phyloP scores from a whole-genome alignment of 2,797 vertebrate species.

The Mus spretus region DNA sequence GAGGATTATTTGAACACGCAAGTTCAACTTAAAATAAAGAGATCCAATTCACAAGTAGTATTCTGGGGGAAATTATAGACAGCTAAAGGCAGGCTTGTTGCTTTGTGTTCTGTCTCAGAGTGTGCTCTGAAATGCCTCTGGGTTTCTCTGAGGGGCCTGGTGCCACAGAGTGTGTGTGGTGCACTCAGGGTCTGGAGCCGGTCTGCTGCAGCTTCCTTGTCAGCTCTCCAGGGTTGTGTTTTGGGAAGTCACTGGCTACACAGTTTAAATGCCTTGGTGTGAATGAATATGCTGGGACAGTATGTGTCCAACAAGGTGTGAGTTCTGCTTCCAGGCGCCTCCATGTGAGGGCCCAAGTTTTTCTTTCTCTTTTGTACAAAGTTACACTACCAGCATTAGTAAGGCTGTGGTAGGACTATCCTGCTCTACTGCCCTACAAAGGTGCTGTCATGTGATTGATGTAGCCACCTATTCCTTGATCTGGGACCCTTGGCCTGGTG shows the following conservation, averaged over 20 bases:
- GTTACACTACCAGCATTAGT: neutral
- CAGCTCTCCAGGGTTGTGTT: too few relatives aligned
- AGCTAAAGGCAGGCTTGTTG: neutral
- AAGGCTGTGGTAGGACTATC: too few relatives aligned
- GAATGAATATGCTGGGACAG: neutral
- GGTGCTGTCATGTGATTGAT: neutral
- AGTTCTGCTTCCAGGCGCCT: too few relatives aligned
- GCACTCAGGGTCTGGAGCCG: neutral
- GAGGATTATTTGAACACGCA: neutral
- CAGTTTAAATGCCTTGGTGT: neutral
- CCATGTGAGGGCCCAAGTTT: neutral
- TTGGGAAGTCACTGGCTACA: neutral
- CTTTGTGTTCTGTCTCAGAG: neutral
- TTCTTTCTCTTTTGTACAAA: neutral
- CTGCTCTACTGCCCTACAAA: neutral
- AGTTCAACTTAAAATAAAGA: neutral
- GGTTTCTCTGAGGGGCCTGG: accelerated
- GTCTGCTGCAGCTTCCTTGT: neutral
- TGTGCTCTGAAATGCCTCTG: neutral
- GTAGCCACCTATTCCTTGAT: neutral
- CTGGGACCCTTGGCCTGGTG: too few relatives aligned
- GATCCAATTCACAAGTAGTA: neutral
- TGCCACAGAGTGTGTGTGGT: neutral
- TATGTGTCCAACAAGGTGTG: neutral
- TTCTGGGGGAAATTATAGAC: neutral